phyloP scores from a whole-genome alignment of 2,888 invertebrate genomes.

The Amiota minor region DNA sequence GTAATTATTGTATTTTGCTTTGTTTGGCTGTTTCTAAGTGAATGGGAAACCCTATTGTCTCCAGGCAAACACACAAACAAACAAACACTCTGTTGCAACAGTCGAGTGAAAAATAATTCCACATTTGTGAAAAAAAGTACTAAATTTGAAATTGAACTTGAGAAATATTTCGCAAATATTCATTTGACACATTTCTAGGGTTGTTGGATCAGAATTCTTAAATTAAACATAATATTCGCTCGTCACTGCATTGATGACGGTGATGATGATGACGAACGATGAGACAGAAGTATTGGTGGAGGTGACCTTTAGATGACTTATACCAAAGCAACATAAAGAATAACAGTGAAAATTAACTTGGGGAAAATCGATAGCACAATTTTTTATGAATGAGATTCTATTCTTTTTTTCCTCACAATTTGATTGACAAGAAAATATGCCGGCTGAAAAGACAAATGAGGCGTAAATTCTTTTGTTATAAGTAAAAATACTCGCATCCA shows the following conservation, averaged over 20 bases:
- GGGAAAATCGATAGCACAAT: conserved; percentile 11
- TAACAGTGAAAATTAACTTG: neutral
- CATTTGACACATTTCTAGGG: neutral
- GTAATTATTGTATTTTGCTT: neutral
- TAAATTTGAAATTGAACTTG: neutral
- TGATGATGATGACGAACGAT: too few relatives aligned
- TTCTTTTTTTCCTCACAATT: neutral
- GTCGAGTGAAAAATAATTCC: neutral
- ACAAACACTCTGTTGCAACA: neutral
- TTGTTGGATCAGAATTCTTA: neutral
- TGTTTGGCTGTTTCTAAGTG: conserved; percentile 6
- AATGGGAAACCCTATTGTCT: neutral
- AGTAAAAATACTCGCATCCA: conserved; percentile 35
- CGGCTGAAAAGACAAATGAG: neutral
- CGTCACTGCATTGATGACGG: neutral
- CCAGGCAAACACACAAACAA: neutral
- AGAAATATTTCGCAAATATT: neutral
- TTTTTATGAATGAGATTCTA: conserved; percentile 11
- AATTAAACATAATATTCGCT: neutral
- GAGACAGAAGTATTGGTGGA: neutral
- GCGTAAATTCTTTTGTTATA: conserved; percentile 13
- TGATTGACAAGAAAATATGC: neutral
- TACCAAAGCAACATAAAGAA: conserved; percentile 12
- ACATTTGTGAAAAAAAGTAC: too few relatives aligned
- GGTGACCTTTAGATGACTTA: conserved; percentile 64